phyloP scores from a whole-genome alignment of 2,113 vertebrate genomes.

The Rhinopithecus roxellana region DNA sequence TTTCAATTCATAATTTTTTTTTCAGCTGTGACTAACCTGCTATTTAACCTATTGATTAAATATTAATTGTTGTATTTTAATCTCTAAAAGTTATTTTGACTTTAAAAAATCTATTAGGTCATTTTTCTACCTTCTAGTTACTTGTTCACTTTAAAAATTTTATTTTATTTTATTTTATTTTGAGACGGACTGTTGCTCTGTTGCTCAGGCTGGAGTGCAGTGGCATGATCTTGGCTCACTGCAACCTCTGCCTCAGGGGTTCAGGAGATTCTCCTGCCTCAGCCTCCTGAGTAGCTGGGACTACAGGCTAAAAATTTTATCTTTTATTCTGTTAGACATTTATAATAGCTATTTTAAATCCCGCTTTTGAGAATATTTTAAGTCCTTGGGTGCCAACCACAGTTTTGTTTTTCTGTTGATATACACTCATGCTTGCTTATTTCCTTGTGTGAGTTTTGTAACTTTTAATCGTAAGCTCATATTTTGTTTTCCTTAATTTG shows the following conservation, averaged over 20 bases:
- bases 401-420: slow-evolving; percentile 7
- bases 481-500: background rate
- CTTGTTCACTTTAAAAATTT: background rate
- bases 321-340: slow-evolving; percentile 13
- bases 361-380: slow-evolving; percentile 25
- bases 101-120: background rate
- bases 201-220: too few relatives aligned
- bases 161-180: background rate
- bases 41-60: background rate
- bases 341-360: background rate
- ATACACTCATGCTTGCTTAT: background rate
- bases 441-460: slow-evolving; percentile 16
- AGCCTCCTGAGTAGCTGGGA: too few relatives aligned
- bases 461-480: background rate
- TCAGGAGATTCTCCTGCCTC: too few relatives aligned
- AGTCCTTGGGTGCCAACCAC: background rate
- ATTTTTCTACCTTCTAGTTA: background rate
- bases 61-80: background rate
- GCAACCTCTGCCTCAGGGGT: too few relatives aligned
- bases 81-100: background rate
- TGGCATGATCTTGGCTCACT: too few relatives aligned
- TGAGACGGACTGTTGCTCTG: too few relatives aligned
- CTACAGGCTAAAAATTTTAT: background rate
- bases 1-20: background rate
- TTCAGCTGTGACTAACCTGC: background rate